Percentiles rank a stretch among this genome's conserved stretches.
These are phyloP conservation scores for Globia sparganii DNA, from an alignment of 2,888 invertebrate species.

Conservation along the genomic window DNA sequence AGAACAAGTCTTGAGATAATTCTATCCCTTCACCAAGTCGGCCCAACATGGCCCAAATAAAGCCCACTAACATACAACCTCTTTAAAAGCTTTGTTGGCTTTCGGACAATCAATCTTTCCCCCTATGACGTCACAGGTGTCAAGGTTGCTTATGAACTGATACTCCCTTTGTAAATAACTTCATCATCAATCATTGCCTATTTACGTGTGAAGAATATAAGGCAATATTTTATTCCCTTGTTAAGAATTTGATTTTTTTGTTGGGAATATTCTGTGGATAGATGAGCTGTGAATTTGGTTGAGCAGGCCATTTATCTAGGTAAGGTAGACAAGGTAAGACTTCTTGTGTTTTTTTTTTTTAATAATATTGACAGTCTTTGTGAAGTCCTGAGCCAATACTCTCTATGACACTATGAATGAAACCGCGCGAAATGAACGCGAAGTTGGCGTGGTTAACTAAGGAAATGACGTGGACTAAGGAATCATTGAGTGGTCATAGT, in stretches of 20 bases:
- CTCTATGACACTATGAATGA: neutral
- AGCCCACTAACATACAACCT: slow-evolving; percentile 63
- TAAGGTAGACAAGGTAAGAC: neutral
- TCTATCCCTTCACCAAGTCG: slow-evolving; percentile 45
- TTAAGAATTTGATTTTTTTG: slow-evolving; percentile 36
- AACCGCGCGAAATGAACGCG: neutral
- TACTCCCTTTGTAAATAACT: slow-evolving; percentile 52
- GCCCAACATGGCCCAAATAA: slow-evolving; percentile 55
- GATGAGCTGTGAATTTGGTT: slow-evolving; percentile 19
- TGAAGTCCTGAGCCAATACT: neutral
- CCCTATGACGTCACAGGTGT: slow-evolving; percentile 77
- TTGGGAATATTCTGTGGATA: neutral
- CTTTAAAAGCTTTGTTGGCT: slow-evolving; percentile 65
- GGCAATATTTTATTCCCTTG: slow-evolving; percentile 35
- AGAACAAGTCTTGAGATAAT: slow-evolving; percentile 50
- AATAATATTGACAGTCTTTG: neutral
- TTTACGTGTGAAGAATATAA: slow-evolving; percentile 48
- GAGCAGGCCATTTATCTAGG: slow-evolving; percentile 16
- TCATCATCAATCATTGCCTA: slow-evolving; percentile 63
- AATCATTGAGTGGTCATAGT: neutral
- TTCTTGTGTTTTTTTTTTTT: neutral
- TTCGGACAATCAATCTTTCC: slow-evolving; percentile 75
- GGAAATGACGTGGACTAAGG: neutral
- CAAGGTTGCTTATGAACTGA: slow-evolving; percentile 75
- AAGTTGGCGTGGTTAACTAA: too few species aligned